phyloP scores from a whole-genome alignment of 1,140 invertebrate species.

The Pentalonia nigronervosa region DNA sequence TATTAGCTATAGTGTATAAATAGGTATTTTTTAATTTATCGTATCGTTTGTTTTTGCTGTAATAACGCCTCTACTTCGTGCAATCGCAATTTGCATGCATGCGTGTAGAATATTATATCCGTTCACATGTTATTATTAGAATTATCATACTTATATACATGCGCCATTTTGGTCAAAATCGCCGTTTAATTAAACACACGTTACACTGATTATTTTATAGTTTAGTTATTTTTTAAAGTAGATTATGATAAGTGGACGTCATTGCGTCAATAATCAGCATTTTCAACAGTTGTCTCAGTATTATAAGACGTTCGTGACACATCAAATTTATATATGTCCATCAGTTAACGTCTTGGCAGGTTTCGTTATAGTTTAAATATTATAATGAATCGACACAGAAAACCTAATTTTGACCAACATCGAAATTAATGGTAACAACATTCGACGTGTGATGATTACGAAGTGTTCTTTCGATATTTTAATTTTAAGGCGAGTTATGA shows the following conservation, averaged over 20 bases:
- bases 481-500: not conserved
- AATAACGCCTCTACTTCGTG: not conserved
- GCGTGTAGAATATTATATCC: constrained; percentile 20
- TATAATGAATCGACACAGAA: not conserved
- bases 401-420: too few relatives aligned
- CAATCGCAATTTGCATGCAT: constrained; percentile 30
- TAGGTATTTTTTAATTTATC: not conserved
- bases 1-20: not conserved
- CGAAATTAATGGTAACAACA: not conserved
- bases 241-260: too few relatives aligned
- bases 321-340: not conserved
- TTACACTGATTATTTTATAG: not conserved
- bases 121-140: not conserved
- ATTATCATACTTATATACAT: not conserved
- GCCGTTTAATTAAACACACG: not conserved
- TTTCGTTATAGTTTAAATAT: not conserved
- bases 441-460: too few relatives aligned
- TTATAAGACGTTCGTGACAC: not conserved
- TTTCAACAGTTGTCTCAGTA: not conserved
- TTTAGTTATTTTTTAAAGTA: not conserved
- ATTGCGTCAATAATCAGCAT: too few relatives aligned
- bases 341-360: not conserved
- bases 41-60: not conserved
- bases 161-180: not conserved
- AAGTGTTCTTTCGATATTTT: not conserved